Evolutionary conservation across 2,888 invertebrate species (phyloP), one percentile per base, ranked within the genome.

Genomic region (Synanthedon formicaeformis): DNA sequence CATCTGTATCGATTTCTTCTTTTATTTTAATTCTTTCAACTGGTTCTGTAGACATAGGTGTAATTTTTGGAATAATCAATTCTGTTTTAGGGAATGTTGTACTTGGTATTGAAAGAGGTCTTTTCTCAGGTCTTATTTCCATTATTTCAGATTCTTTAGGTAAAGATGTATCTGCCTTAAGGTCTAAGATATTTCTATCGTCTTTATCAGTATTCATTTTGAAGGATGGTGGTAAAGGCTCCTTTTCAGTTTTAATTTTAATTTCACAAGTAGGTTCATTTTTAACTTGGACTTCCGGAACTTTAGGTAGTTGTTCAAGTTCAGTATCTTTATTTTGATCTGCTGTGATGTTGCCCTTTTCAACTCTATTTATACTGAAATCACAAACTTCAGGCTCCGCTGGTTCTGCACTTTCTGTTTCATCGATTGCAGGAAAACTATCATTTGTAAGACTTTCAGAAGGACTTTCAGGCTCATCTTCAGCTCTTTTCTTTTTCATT

Each of bases 401-500:
- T 40, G 83, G 78, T 56, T 88, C 88, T 55, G 86, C 85, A 62
- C 80, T 87, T 62, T 91, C 92, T 56, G 89, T 88, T 65, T 91
- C 91, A 72, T 94, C 93, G 80, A 93, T 91, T 51, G 94, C 91
- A 48, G 95, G 93, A 66, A 94, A 95, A 66, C 95, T 95, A 70
- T 95, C 95, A 58, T 95, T 94, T 50, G 94, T 94, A 56, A 94
- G 90, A 71, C 95, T 95, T 71, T 93, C 94, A 48, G 93, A 92
- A 12, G 96, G 96, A 81, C 95, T 96, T 68, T 93, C 91, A 12
- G 91, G 89, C 55, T 89, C 82, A 57, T 91, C 90, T 51, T 68
- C 78, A 53, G 80, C 71, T 61, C 77, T 81, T 64, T 83, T 87
- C 77, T 88, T 88, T 65, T 88, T 88, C 89, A 90, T 76, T 86